phyloP scores from a whole-genome alignment of 23 tunicate species.

The Ciona savignyi region DNA sequence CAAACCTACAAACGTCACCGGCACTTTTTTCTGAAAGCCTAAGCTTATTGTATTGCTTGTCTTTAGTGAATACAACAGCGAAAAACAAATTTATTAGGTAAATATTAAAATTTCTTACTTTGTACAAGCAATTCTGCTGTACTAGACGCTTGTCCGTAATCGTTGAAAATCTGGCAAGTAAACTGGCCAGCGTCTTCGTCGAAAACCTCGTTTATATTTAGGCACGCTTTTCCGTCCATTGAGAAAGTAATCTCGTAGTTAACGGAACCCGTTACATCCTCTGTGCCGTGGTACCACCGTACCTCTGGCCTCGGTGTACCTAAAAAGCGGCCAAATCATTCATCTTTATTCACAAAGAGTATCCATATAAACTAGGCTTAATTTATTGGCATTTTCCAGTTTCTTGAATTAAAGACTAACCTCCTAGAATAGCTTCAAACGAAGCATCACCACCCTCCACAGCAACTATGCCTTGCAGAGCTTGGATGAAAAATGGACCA shows the following conservation, averaged over 20 bases:
- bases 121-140: constrained; percentile 62
- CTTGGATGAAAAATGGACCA: constrained; percentile 72
- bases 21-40: too few relatives aligned
- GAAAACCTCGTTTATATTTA: constrained; percentile 53
- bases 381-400: too few relatives aligned
- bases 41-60: too few relatives aligned
- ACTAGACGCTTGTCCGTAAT: constrained; percentile 70
- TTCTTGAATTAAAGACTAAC: too few relatives aligned
- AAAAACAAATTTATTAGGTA: neutral
- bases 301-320: constrained; percentile 81
- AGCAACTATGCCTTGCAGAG: constrained; percentile 48
- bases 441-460: constrained; percentile 50
- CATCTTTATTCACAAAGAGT: too few relatives aligned
- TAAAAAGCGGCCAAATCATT: too few relatives aligned
- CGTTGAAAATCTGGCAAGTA: constrained; percentile 57
- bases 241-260: constrained; percentile 48
- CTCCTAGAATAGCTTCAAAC: constrained; percentile 79
- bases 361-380: too few relatives aligned
- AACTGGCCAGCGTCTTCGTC: constrained; percentile 75
- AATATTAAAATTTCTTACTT: constrained; percentile 23
- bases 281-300: constrained; percentile 73
- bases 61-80: neutral
- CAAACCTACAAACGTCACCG: too few relatives aligned
- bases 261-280: constrained; percentile 63
- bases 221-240: constrained; percentile 34